Base-by-base conservation (phyloP, 2,888 invertebrate species). In the Eupeodes latifasciatus region DNA sequence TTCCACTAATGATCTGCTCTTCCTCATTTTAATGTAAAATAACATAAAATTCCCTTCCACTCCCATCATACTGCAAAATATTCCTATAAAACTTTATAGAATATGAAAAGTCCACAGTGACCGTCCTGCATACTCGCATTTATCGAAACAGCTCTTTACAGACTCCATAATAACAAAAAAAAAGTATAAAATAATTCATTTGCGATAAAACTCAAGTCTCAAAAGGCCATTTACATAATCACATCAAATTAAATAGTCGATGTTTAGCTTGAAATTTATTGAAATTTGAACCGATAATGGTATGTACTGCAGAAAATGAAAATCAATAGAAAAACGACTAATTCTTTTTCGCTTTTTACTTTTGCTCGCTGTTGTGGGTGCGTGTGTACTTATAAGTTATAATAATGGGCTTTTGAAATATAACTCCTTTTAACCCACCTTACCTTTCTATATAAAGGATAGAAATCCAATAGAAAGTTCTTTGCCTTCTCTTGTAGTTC, bases 211-310 rank as follows among this genome's bases (percentile, higher is more conserved):
- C 71, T 76, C 71, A 74, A 76, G 71, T 82, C 27, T 27, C 86
- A 72, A 64, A 80, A 83, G 66, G 16, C 71, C 72, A 87, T 87
- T 83, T 87, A 76, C 83, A 87, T 87, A 83, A 74, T 71, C 55
- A 40, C 75, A 82, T 61, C 61, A 79, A 61, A 76, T 76, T 66
- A 44, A 72, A 83, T 76, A 78, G 72, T 19, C 53, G 71, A 66
- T 76, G 71, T 80, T 61, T 72, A 55, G 76, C 66, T 66, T 76
- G 71, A 76, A 34, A 83, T 87, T 87, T 87, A 87, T 87, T 87
- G 83, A 87, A 83, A 83, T 87, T 71, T 80, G 67, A 83, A 80
- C 79, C 79, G 69, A 86, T 83, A 83, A 83, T 83, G 61, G 59
- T 79, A 47, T 9, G 51, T 53, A 55, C 66, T 61, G 81, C 66